Conservation (phyloP, 1,140 invertebrate species). For the Brachionus koreanus region DNA sequence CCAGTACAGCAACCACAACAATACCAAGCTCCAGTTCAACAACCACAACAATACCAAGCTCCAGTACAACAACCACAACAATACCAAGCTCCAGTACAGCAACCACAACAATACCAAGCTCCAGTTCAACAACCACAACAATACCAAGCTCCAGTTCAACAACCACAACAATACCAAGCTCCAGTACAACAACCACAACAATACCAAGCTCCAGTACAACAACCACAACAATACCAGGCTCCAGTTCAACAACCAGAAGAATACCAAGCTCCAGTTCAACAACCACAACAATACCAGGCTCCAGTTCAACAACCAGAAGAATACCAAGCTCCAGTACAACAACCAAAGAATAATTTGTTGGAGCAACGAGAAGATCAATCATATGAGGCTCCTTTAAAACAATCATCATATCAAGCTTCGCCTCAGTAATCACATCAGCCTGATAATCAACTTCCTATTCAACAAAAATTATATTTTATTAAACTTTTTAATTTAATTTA, state of each 20-base stretch:
- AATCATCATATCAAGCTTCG: neutral
- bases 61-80: neutral
- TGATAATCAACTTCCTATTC: neutral
- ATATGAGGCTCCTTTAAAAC: neutral
- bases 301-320: neutral
- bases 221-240: neutral
- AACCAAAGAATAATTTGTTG: neutral
- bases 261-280: neutral
- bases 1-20: neutral
- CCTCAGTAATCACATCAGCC: neutral
- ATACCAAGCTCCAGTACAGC: too few species aligned
- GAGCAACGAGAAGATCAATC: too few species aligned
- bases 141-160: neutral
- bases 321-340: neutral
- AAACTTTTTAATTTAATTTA: neutral
- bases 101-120: neutral
- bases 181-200: constrained; percentile 12
- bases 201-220: neutral
- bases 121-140: neutral
- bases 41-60: neutral
- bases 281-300: neutral
- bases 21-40: neutral
- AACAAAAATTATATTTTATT: neutral
- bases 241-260: too few species aligned
- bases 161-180: neutral